These are phyloP conservation scores for Anthonomus grandis DNA, from an alignment of 1,140 invertebrate species.

Conservation along the genomic window DNA sequence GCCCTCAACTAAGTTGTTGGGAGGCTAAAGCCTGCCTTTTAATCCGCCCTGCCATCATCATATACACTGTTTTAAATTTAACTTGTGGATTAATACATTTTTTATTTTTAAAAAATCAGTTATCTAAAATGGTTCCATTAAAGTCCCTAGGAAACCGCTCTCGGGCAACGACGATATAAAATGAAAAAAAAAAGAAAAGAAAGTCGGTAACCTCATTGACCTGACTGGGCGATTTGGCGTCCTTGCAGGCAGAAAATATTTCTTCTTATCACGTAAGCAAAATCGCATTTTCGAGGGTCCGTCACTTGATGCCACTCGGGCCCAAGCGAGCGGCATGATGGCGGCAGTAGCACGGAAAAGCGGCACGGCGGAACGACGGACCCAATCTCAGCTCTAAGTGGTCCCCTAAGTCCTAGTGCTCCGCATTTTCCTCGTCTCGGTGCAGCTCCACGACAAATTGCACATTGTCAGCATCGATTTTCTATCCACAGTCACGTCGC, in stretches of 20 bases:
- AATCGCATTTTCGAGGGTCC: slow-evolving; percentile 30
- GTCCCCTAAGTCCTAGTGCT: slow-evolving; percentile 17
- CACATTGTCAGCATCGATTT: slow-evolving; percentile 31
- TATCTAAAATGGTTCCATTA: background rate
- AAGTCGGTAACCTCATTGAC: slow-evolving; percentile 24
- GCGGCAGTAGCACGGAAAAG: no score
- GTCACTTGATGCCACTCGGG: slow-evolving; percentile 12
- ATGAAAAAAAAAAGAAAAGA: slow-evolving; percentile 14
- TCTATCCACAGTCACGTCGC: slow-evolving; percentile 20
- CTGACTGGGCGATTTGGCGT: slow-evolving; percentile 25
- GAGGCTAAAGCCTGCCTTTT: no score
- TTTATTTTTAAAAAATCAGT: no score
- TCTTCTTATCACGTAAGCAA: slow-evolving; percentile 32
- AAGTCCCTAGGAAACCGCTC: slow-evolving; percentile 2
- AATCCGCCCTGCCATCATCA: no score
- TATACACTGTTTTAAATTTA: no score
- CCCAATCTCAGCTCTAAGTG: slow-evolving; percentile 28
- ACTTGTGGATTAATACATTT: no score
- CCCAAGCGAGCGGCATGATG: no score
- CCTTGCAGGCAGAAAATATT: slow-evolving; percentile 27
- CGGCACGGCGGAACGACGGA: no score
- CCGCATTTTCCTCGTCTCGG: no score
- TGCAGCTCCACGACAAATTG: slow-evolving; percentile 26
- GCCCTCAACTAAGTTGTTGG: no score
- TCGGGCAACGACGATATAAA: background rate